phyloP scores from a whole-genome alignment of 2,888 invertebrate genomes.

The Stenichneumon culpator region DNA sequence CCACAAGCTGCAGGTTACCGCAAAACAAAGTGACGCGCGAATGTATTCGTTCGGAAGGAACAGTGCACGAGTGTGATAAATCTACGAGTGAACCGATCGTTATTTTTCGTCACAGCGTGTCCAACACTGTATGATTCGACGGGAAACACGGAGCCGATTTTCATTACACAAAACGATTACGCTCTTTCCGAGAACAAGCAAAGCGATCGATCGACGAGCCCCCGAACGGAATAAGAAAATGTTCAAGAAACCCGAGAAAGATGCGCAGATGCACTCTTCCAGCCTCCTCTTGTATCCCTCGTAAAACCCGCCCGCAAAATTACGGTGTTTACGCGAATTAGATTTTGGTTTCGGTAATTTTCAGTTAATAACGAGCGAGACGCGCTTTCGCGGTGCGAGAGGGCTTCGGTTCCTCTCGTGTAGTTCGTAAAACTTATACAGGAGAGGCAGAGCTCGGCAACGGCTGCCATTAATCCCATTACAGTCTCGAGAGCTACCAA shows the following conservation, averaged over 20 bases:
- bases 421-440: conserved; percentile 55
- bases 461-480: conserved; percentile 79
- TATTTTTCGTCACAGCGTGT: background rate
- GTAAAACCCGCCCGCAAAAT: conserved; percentile 74
- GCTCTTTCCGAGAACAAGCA: conserved; percentile 4
- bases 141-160: conserved; percentile 2
- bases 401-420: conserved; percentile 56
- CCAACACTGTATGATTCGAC: background rate
- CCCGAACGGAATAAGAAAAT: conserved; percentile 10
- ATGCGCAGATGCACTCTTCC: conserved; percentile 29
- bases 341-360: conserved; percentile 84
- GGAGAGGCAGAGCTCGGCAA: conserved; percentile 72
- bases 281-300: conserved; percentile 17
- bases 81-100: background rate
- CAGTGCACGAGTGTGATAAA: background rate
- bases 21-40: background rate
- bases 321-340: conserved; percentile 83
- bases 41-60: background rate
- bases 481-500: conserved; percentile 77
- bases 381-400: conserved; percentile 60
- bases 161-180: conserved; percentile 11
- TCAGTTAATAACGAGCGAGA: conserved; percentile 81
- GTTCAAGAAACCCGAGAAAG: conserved; percentile 42
- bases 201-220: conserved; percentile 20
- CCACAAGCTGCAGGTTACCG: background rate